phyloP scores from a whole-genome alignment of 2,797 vertebrate genomes.

The Melanotaenia maccullochi region DNA sequence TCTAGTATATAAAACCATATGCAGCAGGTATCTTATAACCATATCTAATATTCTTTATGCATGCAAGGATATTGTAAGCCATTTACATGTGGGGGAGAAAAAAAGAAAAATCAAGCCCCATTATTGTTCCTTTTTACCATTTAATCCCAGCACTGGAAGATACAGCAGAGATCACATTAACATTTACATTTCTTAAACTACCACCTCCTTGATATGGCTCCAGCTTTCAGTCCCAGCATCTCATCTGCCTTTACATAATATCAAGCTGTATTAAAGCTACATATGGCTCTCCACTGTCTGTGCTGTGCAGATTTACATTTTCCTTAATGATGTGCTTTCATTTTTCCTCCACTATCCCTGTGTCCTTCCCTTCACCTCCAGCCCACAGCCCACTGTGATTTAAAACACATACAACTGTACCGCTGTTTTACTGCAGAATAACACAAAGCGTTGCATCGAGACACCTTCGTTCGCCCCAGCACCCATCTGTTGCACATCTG shows the following conservation, averaged over 20 bases:
- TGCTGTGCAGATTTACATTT: conserved; percentile 75
- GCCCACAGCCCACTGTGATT: conserved; percentile 77
- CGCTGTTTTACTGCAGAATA: conserved; percentile 78
- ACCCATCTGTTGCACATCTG: conserved; percentile 88
- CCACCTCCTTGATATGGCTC: conserved; percentile 68
- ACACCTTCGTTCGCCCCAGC: conserved; percentile 81
- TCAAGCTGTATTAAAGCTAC: conserved; percentile 73
- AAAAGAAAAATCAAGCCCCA: conserved; percentile 56
- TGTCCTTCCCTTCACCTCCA: conserved; percentile 83
- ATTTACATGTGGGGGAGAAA: conserved; percentile 71
- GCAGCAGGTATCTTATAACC: conserved; percentile 66
- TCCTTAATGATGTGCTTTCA: conserved; percentile 80
- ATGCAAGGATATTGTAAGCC: conserved; percentile 71
- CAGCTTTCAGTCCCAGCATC: conserved; percentile 68
- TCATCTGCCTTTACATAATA: conserved; percentile 78
- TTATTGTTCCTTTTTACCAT: conserved; percentile 78
- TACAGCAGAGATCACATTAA: conserved; percentile 77
- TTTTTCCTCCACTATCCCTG: conserved; percentile 63
- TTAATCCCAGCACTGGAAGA: conserved; percentile 78
- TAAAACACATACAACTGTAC: conserved; percentile 79
- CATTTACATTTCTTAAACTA: conserved; percentile 77
- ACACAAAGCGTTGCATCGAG: conserved; percentile 70
- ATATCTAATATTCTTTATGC: conserved; percentile 69
- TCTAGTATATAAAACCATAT: conserved; percentile 54
- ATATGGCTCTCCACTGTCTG: conserved; percentile 72